Evolutionary conservation across 53 echinoderm and acorn worm species (phyloP).

Genomic region (Echinometra lucunter): DNA sequence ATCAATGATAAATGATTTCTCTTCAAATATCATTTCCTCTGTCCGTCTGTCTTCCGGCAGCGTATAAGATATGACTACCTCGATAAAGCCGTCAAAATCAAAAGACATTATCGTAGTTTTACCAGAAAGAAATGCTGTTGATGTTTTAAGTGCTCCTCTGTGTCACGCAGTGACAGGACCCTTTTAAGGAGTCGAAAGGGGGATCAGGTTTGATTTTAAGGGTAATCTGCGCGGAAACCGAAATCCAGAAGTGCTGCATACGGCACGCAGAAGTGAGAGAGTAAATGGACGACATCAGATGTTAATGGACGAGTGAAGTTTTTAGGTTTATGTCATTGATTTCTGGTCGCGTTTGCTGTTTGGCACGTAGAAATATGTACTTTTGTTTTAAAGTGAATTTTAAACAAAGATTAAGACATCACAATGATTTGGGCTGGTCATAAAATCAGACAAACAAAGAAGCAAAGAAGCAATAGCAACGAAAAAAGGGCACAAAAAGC

Average conservation of each 20-base stretch:
- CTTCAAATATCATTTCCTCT: background rate
- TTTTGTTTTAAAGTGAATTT: background rate
- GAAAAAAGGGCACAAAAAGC: no score
- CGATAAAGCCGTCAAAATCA: background rate
- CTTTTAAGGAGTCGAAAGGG: conserved; percentile 19
- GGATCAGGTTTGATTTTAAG: conserved; percentile 31
- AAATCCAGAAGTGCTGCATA: background rate
- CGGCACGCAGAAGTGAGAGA: background rate
- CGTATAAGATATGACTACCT: background rate
- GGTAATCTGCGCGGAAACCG: conserved; percentile 14
- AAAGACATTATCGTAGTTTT: background rate
- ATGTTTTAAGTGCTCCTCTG: conserved; percentile 32
- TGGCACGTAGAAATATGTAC: background rate
- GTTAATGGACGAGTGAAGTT: background rate
- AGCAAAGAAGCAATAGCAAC: background rate
- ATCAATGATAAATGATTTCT: background rate
- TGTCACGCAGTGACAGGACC: background rate
- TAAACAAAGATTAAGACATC: background rate
- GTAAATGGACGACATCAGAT: background rate
- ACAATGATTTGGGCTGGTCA: background rate
- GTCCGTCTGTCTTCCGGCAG: background rate
- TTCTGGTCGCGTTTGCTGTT: background rate
- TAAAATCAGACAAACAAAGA: background rate
- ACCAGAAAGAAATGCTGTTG: background rate
- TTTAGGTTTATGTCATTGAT: background rate